Percentiles rank a stretch among this genome's conserved stretches.
Conservation (phyloP, 2,797 vertebrate species). For the Carcharodon carcharias region DNA sequence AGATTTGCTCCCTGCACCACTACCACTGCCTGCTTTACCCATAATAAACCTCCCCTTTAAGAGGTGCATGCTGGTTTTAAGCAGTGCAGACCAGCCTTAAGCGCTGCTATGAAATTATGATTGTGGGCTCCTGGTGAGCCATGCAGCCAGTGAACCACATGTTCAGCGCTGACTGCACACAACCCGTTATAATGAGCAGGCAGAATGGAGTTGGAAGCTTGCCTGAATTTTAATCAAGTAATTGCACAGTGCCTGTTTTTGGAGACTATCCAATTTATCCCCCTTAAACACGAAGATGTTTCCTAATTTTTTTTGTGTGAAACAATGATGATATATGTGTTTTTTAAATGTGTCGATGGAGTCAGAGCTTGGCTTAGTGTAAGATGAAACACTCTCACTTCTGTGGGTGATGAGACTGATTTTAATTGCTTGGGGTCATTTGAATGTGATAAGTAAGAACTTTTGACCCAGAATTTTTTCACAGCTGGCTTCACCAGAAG, state of each 20-base stretch:
- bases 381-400: neutral
- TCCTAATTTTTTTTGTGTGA: neutral
- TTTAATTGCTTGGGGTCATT: neutral
- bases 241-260: neutral
- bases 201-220: neutral
- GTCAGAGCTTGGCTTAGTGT: neutral
- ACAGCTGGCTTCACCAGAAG: neutral
- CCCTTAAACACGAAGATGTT: neutral
- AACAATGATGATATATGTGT: neutral
- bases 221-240: neutral
- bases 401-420: neutral
- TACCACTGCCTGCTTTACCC: neutral
- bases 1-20: neutral
- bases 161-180: neutral
- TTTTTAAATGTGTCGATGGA: neutral
- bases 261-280: neutral
- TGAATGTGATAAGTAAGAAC: neutral
- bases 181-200: neutral
- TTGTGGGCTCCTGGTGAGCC: neutral
- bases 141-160: neutral
- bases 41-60: neutral
- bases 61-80: neutral
- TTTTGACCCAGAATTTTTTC: neutral
- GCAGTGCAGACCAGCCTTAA: neutral
- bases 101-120: neutral